A percentile compares a stretch with the other conserved stretches of the same genome.
Conservation (phyloP, 2,888 invertebrate species). For the Coecobrya sp. region DNA sequence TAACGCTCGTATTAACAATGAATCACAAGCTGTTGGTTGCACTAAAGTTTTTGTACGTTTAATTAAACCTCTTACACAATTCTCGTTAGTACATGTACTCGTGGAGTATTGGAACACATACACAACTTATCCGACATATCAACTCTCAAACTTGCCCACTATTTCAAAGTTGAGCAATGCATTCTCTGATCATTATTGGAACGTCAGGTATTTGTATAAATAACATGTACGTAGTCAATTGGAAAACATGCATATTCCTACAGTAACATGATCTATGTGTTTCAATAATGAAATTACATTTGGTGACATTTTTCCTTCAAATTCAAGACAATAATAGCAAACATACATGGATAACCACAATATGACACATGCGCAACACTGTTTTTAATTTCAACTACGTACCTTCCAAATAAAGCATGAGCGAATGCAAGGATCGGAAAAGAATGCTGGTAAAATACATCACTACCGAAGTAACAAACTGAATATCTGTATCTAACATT, state of each 20-base stretch:
- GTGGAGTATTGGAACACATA: constrained; percentile 12
- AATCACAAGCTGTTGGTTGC: constrained; percentile 53
- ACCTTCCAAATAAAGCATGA: not conserved
- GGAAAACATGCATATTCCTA: constrained; percentile 27
- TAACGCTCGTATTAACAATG: constrained; percentile 25
- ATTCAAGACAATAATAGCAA: not conserved
- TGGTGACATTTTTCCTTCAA: not conserved
- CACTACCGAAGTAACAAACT: not conserved
- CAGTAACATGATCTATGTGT: not conserved
- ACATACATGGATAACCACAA: not conserved
- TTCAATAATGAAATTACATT: constrained; percentile 24
- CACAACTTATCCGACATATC: constrained; percentile 11
- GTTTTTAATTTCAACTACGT: not conserved
- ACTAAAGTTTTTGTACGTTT: constrained; percentile 33
- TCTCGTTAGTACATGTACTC: not conserved
- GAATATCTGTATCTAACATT: constrained; percentile 32
- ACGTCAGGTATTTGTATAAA: constrained; percentile 59
- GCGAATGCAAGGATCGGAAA: not conserved
- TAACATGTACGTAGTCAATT: constrained; percentile 23
- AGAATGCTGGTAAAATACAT: constrained; percentile 7
- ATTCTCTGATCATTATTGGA: constrained; percentile 53
- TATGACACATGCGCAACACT: not conserved
- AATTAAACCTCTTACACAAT: constrained; percentile 5
- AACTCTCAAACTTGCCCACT: constrained; percentile 62
- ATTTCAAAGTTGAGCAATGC: constrained; percentile 69